Conservation (phyloP, 1,140 invertebrate genomes). For the Chrysoperla carnea region DNA sequence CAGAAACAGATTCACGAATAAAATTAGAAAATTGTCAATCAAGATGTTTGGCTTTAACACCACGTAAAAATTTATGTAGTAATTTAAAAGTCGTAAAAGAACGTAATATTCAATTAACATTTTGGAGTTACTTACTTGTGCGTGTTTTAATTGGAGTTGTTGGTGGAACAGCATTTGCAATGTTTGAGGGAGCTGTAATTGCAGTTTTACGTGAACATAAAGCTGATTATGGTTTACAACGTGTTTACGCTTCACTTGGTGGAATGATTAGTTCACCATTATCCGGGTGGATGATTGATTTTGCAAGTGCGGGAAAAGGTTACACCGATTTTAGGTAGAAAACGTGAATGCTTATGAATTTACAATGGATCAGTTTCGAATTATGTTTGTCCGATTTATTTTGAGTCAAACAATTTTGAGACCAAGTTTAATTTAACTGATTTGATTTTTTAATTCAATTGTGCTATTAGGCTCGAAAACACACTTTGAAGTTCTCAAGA, state of each 20-base stretch:
- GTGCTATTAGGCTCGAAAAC: too few species aligned
- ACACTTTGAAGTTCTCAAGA: too few species aligned
- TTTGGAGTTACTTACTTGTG: slow-evolving; percentile 57
- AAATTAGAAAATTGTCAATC: slow-evolving; percentile 10
- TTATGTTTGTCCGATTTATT: too few species aligned
- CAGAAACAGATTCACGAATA: too few species aligned
- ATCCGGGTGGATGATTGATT: slow-evolving; percentile 57
- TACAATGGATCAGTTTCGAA: not conserved
- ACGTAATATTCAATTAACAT: slow-evolving; percentile 44
- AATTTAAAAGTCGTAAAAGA: slow-evolving; percentile 37
- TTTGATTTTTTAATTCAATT: too few species aligned
- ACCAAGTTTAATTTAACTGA: too few species aligned
- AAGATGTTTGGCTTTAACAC: slow-evolving; percentile 34
- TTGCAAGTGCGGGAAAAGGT: slow-evolving; percentile 32
- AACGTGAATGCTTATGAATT: not conserved
- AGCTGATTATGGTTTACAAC: slow-evolving; percentile 63
- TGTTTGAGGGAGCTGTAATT: slow-evolving; percentile 70
- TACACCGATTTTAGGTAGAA: slow-evolving; percentile 54
- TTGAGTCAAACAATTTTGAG: too few species aligned
- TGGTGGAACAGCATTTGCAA: slow-evolving; percentile 55
- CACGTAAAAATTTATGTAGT: slow-evolving; percentile 35
- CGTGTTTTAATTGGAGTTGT: slow-evolving; percentile 54
- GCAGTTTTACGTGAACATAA: slow-evolving; percentile 58
- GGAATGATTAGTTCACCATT: slow-evolving; percentile 64
- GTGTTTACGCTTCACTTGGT: slow-evolving; percentile 59